Base-by-base conservation (phyloP, 2,797 vertebrate species). In the Novumbra hubbsi region DNA sequence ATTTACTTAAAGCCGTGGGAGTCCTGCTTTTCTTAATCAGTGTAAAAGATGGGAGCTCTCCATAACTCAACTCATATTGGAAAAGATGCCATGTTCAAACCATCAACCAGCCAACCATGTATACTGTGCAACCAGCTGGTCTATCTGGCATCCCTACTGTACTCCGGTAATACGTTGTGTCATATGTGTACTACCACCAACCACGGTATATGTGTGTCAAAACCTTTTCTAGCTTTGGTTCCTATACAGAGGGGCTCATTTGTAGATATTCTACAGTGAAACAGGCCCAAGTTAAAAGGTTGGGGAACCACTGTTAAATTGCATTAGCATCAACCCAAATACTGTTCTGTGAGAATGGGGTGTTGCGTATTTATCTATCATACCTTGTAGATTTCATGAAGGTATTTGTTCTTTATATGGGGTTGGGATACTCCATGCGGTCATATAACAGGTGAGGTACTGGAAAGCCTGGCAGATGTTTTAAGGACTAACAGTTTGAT, bases 21-120 rank as follows among this genome's bases (percentile, higher is more conserved):
- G 86, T 88, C 79, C 80, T 88, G 88, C 84, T 89, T 73, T 89
- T 88, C 85, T 89, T 89, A 89, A 90, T 89, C 84, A 87, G 63
- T 88, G 84, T 84, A 82, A 78, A 84, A 78, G 85, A 84, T 11
- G 70, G 88, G 83, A 83, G 88, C 83, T 78, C 86, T 88, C 83
- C 83, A 83, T 83, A 82, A 84, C 21, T 79, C 79, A 74, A 79
- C 69, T 79, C 81, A 64, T 86, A 82, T 78, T 80, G 77, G 78
- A 85, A 81, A 77, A 74, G 80, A 79, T 34, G 69, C 19, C 16
- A n/a, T 21, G 17, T 76, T 57, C 75, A 85, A 79, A 86, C 75
- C 80, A 80, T 88, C 81, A 72, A 83, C 77, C 84, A 84, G 63
- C 41, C 41, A 45, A 45, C 41, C 41, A 6, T 86, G 77, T 84